A percentile compares a stretch with the other conserved stretches of the same genome.
phyloP scores from a whole-genome alignment of 92 coral and sea anemone species.

The Actinostola sp. region DNA sequence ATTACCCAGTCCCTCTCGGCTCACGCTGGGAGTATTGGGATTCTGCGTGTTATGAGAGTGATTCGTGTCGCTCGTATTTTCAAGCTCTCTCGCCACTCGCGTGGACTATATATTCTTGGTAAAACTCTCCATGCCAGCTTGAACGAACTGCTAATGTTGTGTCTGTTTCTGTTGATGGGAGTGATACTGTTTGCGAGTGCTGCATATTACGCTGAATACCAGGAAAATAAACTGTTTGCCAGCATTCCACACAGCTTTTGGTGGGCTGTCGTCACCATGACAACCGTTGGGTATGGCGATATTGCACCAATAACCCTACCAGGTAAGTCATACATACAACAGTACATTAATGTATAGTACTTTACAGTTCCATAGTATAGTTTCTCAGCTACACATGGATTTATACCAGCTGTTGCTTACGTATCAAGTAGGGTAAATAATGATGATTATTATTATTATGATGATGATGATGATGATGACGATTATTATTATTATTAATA shows the following conservation, averaged over 20 bases:
- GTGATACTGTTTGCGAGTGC: constrained; percentile 92
- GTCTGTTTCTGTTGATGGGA: constrained; percentile 88
- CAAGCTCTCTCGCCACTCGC: constrained; percentile 94
- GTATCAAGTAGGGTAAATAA: too few relatives aligned
- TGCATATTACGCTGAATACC: constrained; percentile 87
- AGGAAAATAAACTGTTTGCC: constrained; percentile 42
- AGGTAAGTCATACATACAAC: too few relatives aligned
- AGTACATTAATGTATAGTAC: too few relatives aligned
- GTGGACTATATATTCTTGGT: constrained; percentile 89
- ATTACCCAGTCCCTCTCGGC: constrained; percentile 50
- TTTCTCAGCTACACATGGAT: too few relatives aligned
- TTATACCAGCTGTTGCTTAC: too few relatives aligned
- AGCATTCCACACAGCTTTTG: constrained; percentile 97
- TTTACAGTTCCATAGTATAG: too few relatives aligned
- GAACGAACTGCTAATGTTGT: constrained; percentile 89
- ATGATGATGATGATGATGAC: too few relatives aligned
- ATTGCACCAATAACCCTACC: constrained; percentile 60
- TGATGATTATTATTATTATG: too few relatives aligned
- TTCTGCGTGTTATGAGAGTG: constrained; percentile 90
- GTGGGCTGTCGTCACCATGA: constrained; percentile 99
- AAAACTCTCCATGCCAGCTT: constrained; percentile 89
- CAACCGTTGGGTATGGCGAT: constrained; percentile 99
- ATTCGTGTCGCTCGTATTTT: constrained; percentile 93
- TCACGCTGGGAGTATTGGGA: constrained; percentile 70
- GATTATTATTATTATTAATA: too few relatives aligned